Evolutionary conservation across 1,140 invertebrate species (phyloP).

Genomic region (Babylonia areolata): DNA sequence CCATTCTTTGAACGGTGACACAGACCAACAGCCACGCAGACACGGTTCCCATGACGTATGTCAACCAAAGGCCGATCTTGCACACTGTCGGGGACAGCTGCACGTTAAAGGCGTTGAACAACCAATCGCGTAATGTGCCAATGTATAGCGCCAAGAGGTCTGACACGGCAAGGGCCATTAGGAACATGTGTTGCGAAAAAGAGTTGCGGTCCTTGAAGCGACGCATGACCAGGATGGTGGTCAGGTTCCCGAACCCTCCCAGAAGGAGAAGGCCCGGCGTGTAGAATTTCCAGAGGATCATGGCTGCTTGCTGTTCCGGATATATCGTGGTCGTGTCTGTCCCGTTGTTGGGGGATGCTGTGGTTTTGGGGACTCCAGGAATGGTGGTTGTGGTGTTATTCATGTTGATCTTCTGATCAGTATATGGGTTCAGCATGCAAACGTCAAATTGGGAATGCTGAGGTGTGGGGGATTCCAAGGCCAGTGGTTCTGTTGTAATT

Average conservation of each 20-base stretch:
- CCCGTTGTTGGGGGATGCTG: too few relatives aligned
- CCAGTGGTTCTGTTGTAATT: too few relatives aligned
- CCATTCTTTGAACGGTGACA: background rate
- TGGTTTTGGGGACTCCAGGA: too few relatives aligned
- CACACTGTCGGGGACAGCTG: background rate
- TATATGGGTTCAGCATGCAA: too few relatives aligned
- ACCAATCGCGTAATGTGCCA: background rate
- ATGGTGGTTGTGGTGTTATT: too few relatives aligned
- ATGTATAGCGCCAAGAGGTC: background rate
- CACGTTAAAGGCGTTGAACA: background rate
- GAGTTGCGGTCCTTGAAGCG: background rate
- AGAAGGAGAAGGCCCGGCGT: background rate
- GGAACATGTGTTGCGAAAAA: background rate
- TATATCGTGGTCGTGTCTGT: too few relatives aligned
- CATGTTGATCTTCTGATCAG: too few relatives aligned
- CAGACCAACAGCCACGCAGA: background rate
- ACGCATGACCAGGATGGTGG: constrained; percentile 8
- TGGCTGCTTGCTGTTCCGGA: background rate
- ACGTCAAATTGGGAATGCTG: too few relatives aligned
- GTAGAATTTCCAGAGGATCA: background rate
- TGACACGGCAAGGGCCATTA: background rate
- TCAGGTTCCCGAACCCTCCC: constrained; percentile 4
- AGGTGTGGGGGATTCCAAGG: too few relatives aligned
- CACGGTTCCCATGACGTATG: background rate
- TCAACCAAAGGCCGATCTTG: background rate